Base-by-base conservation (phyloP, 2,797 vertebrate species). In the Ptychobarbus kaznakovi region DNA sequence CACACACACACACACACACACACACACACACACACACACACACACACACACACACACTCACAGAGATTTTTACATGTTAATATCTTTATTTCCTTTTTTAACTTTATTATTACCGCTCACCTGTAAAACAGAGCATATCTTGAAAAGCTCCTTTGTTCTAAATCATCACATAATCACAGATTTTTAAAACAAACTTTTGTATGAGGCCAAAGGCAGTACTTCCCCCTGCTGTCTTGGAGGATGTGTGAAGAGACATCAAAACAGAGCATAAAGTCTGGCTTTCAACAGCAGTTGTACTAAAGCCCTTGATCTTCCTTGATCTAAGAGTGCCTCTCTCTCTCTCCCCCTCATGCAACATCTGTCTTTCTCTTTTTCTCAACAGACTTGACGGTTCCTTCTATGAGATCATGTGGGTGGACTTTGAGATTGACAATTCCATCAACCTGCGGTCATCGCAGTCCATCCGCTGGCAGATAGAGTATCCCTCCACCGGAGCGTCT, bases 381-480 rank as follows among this genome's bases (percentile, higher is more conserved):
- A 99, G 98, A 90, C 90, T 90, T 79, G 97, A 97, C 13, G 94
- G 90, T 35, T 92, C 95, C 11, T 94, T 96, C 32, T 96, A 97
- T 0, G 97, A 99, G 92, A 95, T 99, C 93, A 94, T 99, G 94
- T 96, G 97, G 92, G 95, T 99, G 93, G 97, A 98, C 86, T 97
- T 99, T 15, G 97, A 98, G 88, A 91, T 98, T 0, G 97, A 97
- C 92, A 98, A 98, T 49, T 92, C 95, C 70, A 97, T 97, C 81
- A 95, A 93, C 85, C 92, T 95, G 92, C 95, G 95, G 0, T 95
- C 96, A 0, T 96, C 97, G 7, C 98, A 98, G 92, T 96, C 97
- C 12, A 93, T 99, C 5, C 96, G 96, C 91, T 99, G 98, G 98
- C 96, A 96, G 84, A 93, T 97, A 3, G 96, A 98, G 85, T 98